phyloP scores from a whole-genome alignment of 2,113 vertebrate species.

The Microcebus murinus region DNA sequence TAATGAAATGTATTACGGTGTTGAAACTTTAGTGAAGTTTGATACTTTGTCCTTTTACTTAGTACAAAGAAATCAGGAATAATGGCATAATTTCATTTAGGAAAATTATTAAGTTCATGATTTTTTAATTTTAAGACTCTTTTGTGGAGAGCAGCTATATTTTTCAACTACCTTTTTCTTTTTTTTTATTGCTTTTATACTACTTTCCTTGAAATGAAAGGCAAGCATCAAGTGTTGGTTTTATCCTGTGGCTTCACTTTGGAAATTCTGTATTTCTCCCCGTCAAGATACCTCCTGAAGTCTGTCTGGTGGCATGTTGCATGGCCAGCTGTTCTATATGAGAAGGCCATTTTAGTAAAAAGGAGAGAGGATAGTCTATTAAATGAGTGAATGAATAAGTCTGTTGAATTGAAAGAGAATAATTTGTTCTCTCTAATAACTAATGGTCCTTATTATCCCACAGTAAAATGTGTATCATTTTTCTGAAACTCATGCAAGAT shows the following conservation, averaged over 20 bases:
- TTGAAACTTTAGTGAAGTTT: constrained; percentile 78
- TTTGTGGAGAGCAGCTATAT: constrained; percentile 74
- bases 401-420: constrained; percentile 72
- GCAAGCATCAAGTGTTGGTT: constrained; percentile 71
- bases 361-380: constrained; percentile 68
- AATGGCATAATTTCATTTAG: constrained; percentile 82
- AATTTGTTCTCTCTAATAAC: constrained; percentile 80
- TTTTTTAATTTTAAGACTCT: constrained; percentile 76
- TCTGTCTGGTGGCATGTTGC: constrained; percentile 68
- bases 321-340: constrained; percentile 40
- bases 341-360: constrained; percentile 59
- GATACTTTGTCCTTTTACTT: constrained; percentile 78
- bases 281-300: constrained; percentile 62
- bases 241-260: constrained; percentile 76
- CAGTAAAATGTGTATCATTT: constrained; percentile 76
- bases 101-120: constrained; percentile 79
- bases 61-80: constrained; percentile 77
- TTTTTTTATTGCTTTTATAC: constrained; percentile 73
- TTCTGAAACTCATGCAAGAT: constrained; percentile 72
- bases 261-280: constrained; percentile 69
- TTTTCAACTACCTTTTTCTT: constrained; percentile 73
- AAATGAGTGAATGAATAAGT: constrained; percentile 72
- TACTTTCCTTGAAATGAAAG: constrained; percentile 77
- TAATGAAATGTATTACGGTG: constrained; percentile 77
- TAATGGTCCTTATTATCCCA: constrained; percentile 78